phyloP scores from a whole-genome alignment of 2,113 vertebrate species.

The Tyto alba region DNA sequence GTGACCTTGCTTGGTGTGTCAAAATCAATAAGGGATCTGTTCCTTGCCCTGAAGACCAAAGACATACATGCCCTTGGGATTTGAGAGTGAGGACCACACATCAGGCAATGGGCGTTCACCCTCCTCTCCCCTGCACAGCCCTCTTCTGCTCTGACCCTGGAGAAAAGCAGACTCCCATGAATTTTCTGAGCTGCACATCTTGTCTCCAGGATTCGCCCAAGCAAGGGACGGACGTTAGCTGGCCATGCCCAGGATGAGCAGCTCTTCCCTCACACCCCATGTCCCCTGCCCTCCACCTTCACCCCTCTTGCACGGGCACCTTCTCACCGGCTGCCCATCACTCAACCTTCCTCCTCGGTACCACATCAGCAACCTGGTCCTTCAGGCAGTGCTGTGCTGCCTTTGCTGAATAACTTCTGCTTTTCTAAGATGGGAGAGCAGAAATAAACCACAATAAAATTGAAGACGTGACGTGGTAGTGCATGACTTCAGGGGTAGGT shows the following conservation, averaged over 20 bases:
- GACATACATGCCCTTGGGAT: background rate
- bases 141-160: background rate
- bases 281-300: background rate
- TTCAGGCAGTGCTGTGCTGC: background rate
- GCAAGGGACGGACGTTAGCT: background rate
- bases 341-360: background rate
- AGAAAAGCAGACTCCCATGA: background rate
- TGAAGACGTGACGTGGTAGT: rapidly evolving
- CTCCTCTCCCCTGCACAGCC: background rate
- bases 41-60: background rate
- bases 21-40: background rate
- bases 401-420: background rate
- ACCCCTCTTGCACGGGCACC: rapidly evolving
- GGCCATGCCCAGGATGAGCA: background rate
- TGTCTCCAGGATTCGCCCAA: background rate
- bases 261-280: rapidly evolving
- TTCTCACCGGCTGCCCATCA: background rate
- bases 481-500: background rate
- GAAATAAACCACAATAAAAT: background rate
- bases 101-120: background rate
- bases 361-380: background rate
- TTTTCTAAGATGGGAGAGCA: background rate
- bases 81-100: background rate
- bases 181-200: background rate
- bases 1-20: background rate